Evolutionary conservation across 2,797 vertebrate species (phyloP), one percentile per base, ranked within the genome.

Genomic region (Onychomys torridus): DNA sequence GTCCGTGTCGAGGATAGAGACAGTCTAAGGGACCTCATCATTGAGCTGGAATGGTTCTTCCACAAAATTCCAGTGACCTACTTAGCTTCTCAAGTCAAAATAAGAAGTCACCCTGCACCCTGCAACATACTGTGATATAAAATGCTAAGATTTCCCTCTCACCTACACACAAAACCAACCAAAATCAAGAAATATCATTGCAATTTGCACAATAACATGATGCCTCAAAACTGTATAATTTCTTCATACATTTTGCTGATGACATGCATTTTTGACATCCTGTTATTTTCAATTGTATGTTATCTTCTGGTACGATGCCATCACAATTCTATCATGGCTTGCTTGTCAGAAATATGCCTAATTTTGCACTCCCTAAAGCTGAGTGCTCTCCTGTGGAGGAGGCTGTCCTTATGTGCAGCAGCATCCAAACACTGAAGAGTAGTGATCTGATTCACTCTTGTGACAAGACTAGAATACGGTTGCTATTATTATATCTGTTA

Each of bases 171-270:
- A 82, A 76, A 61, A 73, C 77, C 55, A 63, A 27, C 59, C 83
- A 32, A 69, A 88, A 55, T 83, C 57, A 16, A 81, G 63, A 52
- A 79, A 37, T 63, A 76, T 90, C 57, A 6, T 52, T 43, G 11
- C 23, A 29, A 40, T 67, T 76, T 85, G 3, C 46, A 12, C 57
- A 76, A 46, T 92, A 61, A 21, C 6, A 12, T 0, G 55, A 83
- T 49, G 19, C 52, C 43, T 69, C 16, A 27, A 83, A 91, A 49
- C 46, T 23, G 40, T 94, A 89, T 93, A 65, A 91, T 91, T 82
- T 89, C 73, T 94, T 95, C 67, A 7, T 21, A 63, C 2, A 34
- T 73, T 69, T 91, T 95, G 77, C 93, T 94, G 88, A 96, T 82
- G 69, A 17, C 55, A 52, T 55, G 17, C n/a, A 14, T 89, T 89